Evolutionary conservation across 2,113 vertebrate species (phyloP).

Genomic region (Sorex fumeus): DNA sequence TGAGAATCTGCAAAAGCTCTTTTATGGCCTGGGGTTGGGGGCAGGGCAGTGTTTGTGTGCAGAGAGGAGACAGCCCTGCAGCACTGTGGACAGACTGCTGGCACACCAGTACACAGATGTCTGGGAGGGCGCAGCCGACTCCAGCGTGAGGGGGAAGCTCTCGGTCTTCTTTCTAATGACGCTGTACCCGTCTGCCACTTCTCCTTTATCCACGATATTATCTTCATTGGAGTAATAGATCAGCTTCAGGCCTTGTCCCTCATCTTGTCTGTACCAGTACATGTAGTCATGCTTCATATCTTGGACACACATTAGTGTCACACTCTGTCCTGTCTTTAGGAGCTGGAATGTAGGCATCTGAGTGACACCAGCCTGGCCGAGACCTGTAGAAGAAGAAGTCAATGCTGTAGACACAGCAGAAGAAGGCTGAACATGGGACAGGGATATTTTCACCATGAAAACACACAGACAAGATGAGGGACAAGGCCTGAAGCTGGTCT

Average conservation of each 20-base stretch:
- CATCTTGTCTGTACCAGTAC: not conserved
- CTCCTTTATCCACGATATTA: not conserved
- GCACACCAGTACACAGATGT: no score
- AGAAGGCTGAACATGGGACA: fast-evolving
- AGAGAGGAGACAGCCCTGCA: no score
- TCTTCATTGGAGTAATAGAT: not conserved
- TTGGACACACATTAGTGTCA: not conserved
- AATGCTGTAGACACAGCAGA: fast-evolving
- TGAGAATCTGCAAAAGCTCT: no score
- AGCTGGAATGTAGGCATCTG: not conserved
- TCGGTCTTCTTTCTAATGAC: not conserved
- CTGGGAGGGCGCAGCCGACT: no score
- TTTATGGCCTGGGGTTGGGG: no score
- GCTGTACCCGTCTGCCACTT: not conserved
- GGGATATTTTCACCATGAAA: not conserved
- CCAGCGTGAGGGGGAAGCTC: not conserved
- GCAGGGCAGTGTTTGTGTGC: no score
- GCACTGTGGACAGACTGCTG: no score
- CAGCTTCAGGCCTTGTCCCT: not conserved
- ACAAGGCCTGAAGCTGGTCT: no score
- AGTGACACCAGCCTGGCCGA: not conserved
- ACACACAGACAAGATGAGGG: no score
- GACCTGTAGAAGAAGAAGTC: not conserved
- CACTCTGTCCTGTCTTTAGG: not conserved
- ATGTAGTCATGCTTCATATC: not conserved